Evolutionary conservation across 2,888 invertebrate species (phyloP), one percentile per base, ranked within the genome.

Genomic region (Drosophila atripex): DNA sequence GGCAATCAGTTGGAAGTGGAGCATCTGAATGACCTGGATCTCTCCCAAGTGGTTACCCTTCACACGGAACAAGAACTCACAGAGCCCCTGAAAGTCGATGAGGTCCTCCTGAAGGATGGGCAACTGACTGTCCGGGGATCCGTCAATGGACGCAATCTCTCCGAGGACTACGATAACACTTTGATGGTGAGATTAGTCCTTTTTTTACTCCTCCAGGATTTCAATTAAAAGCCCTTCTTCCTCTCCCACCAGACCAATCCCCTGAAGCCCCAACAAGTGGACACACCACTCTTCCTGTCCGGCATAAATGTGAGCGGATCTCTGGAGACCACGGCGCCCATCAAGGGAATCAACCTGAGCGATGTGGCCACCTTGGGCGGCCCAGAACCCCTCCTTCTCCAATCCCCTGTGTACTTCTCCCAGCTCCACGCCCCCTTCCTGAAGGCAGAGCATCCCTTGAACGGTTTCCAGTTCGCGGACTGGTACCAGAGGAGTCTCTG

Each of bases 81-180:
- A 0, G 76, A 86, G 8, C 72, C 79, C 16, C 65, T 94, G 1
- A 56, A 77, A 1, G 90, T 93, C 50, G 78, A 77, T 0, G 89
- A 92, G 64, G 63, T 93, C 9, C 74, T 88, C 46, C 89, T 93
- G 2, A 14, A 39, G 1, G 21, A 58, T n/a, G 78, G 78, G 0
- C 73, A 77, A 5, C 71, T 92, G 2, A 43, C 32, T 0, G 82
- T 89, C 0, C 39, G 71, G 18, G 91, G 91, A 1, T 71, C 38
- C 0, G 77, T 93, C 0, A 94, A 94, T 78, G 91, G 88, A 0
- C 69, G 90, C 1, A 85, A 92, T 72, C 84, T 94, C 16, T 64
- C 84, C 2, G 66, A 90, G 38, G 93, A 93, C 78, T 92, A 90
- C 58, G 63, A 87, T 16, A 93, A 93, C 65, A 93, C 94, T 0